A percentile compares a stretch with the other conserved stretches of the same genome.
Conservation (phyloP, 2,888 invertebrate genomes). For the Netelia fuscicornis region DNA sequence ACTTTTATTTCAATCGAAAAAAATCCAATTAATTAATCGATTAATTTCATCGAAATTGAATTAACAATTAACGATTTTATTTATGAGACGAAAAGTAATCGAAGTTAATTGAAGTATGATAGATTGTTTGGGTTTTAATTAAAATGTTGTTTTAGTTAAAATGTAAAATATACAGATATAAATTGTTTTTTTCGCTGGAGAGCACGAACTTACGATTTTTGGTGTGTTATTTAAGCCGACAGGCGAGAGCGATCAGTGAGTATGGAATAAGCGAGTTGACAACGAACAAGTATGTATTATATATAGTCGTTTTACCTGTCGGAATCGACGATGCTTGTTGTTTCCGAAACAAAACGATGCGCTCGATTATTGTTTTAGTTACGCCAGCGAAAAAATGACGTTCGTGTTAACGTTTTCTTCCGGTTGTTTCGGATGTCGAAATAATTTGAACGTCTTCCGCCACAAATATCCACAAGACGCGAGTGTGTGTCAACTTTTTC, state of each 20-base stretch:
- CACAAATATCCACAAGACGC: not conserved
- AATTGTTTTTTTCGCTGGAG: not conserved
- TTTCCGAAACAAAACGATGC: constrained; percentile 1
- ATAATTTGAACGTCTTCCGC: not conserved
- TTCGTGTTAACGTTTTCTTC: constrained; percentile 8
- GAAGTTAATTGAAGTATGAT: too few species aligned
- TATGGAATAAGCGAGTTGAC: constrained; percentile 43
- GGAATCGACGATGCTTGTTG: not conserved
- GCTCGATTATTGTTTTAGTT: constrained; percentile 11
- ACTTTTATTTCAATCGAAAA: constrained; percentile 25
- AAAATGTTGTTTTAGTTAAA: too few species aligned
- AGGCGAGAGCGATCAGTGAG: constrained; percentile 30
- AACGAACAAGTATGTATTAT: constrained; percentile 54
- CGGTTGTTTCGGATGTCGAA: constrained; percentile 51
- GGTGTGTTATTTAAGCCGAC: not conserved
- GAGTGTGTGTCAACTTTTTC: not conserved
- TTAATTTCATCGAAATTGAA: not conserved
- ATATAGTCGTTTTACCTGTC: constrained; percentile 59
- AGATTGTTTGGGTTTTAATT: too few species aligned
- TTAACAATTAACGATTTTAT: not conserved
- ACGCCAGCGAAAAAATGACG: not conserved
- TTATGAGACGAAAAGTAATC: not conserved
- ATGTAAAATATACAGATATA: too few species aligned
- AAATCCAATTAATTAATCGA: not conserved
- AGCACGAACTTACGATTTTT: constrained; percentile 38